These are phyloP conservation scores for Typhlichthys eigenmanni DNA, from an alignment of 2,797 vertebrate genomes.

Conservation along the genomic window DNA sequence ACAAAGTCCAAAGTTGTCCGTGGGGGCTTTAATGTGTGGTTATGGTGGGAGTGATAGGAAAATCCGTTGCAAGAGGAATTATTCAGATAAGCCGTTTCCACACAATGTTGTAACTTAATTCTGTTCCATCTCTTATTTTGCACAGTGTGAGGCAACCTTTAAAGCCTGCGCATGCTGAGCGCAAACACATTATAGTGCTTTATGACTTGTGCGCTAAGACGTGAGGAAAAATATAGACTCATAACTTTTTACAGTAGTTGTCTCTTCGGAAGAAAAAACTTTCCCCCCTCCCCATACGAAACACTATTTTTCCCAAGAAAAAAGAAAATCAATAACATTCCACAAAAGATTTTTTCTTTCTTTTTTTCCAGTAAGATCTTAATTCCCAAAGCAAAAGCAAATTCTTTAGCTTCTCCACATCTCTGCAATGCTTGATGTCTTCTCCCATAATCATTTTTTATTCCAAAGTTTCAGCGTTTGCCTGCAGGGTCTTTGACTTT, in stretches of 20 bases:
- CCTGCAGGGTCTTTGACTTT: slow-evolving; percentile 65
- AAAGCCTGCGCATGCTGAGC: neutral
- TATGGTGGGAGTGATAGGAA: neutral
- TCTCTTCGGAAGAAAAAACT: slow-evolving; percentile 37
- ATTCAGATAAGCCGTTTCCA: neutral
- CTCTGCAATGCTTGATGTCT: slow-evolving; percentile 65
- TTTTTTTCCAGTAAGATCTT: slow-evolving; percentile 48
- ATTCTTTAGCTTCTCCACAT: slow-evolving; percentile 59
- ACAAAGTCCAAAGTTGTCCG: no score
- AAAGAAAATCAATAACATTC: slow-evolving; percentile 41
- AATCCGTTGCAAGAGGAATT: neutral
- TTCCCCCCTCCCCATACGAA: slow-evolving; percentile 13
- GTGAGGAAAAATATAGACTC: slow-evolving; percentile 25
- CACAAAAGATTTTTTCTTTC: slow-evolving; percentile 34
- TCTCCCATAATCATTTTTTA: slow-evolving; percentile 69
- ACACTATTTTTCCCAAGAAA: slow-evolving; percentile 2
- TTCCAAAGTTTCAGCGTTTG: slow-evolving; percentile 65
- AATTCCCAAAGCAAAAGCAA: slow-evolving; percentile 68
- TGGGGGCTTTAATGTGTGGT: no score
- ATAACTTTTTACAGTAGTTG: slow-evolving; percentile 20
- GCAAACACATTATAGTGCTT: neutral
- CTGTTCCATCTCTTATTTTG: neutral
- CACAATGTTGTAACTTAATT: slow-evolving; percentile 1
- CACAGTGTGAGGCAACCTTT: neutral
- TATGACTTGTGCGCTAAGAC: slow-evolving; percentile 7